Percentiles rank a stretch among this genome's conserved stretches.
phyloP scores from a whole-genome alignment of 2,113 vertebrate species.

The Emydura subglobosa region DNA sequence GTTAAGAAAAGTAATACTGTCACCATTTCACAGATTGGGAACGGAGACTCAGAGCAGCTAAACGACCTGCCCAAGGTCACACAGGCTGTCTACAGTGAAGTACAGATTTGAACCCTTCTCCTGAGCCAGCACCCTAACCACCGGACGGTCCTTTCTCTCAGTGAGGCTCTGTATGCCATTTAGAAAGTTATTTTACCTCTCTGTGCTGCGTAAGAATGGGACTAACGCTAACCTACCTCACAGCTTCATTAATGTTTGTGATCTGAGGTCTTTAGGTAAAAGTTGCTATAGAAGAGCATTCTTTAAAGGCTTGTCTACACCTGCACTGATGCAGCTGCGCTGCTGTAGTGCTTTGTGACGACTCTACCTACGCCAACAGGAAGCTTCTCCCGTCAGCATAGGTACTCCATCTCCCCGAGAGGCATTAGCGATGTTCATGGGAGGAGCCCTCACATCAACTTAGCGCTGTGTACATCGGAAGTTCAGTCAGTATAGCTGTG shows the following conservation, averaged over 20 bases:
- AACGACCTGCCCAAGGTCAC: neutral
- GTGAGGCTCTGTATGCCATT: neutral
- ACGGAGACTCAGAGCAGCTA: neutral
- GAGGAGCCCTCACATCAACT: neutral
- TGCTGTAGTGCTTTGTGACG: neutral
- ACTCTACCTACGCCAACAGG: neutral
- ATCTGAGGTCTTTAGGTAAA: rapidly evolving
- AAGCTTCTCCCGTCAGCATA: neutral
- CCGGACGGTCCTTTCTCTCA: neutral
- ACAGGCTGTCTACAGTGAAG: neutral
- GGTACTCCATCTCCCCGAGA: neutral
- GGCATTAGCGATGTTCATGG: too few relatives aligned
- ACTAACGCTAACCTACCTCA: neutral
- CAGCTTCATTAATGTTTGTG: neutral
- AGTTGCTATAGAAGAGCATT: neutral
- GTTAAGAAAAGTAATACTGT: too few relatives aligned
- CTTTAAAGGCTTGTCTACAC: neutral
- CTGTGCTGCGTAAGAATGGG: neutral
- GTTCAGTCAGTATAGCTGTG: neutral
- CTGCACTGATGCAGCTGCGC: neutral
- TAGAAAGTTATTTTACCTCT: neutral
- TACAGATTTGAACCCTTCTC: neutral
- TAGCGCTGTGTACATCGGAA: neutral
- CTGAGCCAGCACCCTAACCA: neutral
- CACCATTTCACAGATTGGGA: neutral